Evolutionary conservation across 2,888 invertebrate species (phyloP).

Genomic region (Xestia c-nigrum): DNA sequence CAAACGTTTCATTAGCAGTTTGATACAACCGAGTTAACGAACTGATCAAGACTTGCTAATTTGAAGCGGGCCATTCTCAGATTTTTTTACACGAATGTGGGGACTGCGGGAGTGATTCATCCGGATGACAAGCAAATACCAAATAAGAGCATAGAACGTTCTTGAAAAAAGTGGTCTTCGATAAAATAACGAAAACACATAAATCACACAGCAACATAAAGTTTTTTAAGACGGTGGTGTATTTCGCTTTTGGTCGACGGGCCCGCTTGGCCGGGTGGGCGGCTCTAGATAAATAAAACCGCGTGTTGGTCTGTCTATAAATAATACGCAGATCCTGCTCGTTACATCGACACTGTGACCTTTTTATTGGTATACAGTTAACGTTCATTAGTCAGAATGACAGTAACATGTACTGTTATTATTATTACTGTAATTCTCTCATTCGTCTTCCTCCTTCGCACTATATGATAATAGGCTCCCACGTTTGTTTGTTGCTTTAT

Average conservation of each 20-base stretch:
- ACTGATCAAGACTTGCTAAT: conserved; percentile 25
- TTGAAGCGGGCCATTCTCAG: conserved; percentile 18
- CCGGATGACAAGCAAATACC: conserved; percentile 25
- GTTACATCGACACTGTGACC: conserved; percentile 80
- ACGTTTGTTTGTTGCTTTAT: conserved; percentile 46
- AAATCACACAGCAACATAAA: conserved; percentile 70
- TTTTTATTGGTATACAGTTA: conserved; percentile 79
- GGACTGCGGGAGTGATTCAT: conserved; percentile 45
- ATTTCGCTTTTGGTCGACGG: conserved; percentile 61
- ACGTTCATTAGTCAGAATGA: conserved; percentile 67
- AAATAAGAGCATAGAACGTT: conserved; percentile 31
- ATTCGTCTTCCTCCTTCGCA: conserved; percentile 58
- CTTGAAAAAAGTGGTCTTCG: conserved; percentile 29
- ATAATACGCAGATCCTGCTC: conserved; percentile 78
- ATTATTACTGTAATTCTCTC: conserved; percentile 58
- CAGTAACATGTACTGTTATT: conserved; percentile 50
- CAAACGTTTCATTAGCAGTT: conserved; percentile 47
- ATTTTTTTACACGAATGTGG: conserved; percentile 7
- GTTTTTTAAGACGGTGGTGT: conserved; percentile 66
- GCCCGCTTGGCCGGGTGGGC: conserved; percentile 71
- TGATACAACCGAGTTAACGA: conserved; percentile 45
- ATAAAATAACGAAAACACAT: conserved; percentile 61
- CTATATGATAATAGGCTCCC: conserved; percentile 55
- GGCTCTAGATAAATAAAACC: conserved; percentile 81
- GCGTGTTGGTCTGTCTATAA: conserved; percentile 87